phyloP scores from a whole-genome alignment of 2,797 vertebrate genomes.

The Jordanella pulchra region DNA sequence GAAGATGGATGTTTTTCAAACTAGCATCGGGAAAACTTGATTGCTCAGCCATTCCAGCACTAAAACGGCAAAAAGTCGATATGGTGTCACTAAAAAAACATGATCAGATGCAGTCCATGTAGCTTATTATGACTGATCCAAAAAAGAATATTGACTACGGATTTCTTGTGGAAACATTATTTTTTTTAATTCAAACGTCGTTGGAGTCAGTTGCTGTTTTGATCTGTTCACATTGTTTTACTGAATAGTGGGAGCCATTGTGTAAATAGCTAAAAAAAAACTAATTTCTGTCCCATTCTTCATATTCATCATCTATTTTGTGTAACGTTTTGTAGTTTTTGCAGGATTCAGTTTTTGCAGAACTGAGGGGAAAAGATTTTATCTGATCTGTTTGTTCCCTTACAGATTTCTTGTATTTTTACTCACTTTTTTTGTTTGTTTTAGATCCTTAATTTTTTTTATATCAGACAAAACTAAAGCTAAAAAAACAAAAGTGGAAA shows the following conservation, averaged over 20 bases:
- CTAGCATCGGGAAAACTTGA: not conserved
- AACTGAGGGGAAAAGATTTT: too few species aligned
- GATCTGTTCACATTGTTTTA: not conserved
- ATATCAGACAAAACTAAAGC: too few species aligned
- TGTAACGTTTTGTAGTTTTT: too few species aligned
- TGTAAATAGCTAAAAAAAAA: not conserved
- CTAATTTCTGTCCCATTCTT: not conserved
- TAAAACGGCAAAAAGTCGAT: not conserved
- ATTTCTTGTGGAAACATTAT: not conserved
- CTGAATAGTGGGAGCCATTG: not conserved
- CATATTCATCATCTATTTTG: too few species aligned
- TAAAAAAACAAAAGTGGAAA: too few species aligned
- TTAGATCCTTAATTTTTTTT: too few species aligned
- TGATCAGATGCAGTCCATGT: not conserved
- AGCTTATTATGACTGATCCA: not conserved
- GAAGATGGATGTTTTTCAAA: too few species aligned
- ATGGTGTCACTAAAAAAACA: not conserved
- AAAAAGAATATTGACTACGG: not conserved
- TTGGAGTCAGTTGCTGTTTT: not conserved
- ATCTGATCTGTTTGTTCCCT: too few species aligned
- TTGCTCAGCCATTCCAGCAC: not conserved
- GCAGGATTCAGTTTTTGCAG: too few species aligned
- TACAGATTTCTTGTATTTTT: too few species aligned
- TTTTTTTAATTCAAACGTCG: not conserved
- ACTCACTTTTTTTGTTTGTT: too few species aligned